Percentiles rank a stretch among this genome's conserved stretches.
Evolutionary conservation across 2,888 invertebrate species (phyloP).

Genomic region (Lepidochrysops patricia): DNA sequence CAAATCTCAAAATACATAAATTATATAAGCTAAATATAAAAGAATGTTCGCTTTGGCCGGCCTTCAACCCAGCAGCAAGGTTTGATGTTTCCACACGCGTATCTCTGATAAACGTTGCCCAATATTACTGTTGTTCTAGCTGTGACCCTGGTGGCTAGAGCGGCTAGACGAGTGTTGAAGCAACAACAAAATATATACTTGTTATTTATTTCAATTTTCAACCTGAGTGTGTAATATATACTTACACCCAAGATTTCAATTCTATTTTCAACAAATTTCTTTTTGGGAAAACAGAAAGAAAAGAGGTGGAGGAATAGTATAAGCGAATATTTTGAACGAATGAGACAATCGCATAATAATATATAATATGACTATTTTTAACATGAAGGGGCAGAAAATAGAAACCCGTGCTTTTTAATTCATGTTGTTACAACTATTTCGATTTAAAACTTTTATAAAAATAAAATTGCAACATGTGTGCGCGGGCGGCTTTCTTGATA

Average conservation of each 20-base stretch:
- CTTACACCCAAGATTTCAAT: no score
- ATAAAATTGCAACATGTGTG: not conserved
- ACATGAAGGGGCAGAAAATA: not conserved
- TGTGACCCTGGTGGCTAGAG: not conserved
- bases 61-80: conserved; percentile 65
- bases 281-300: no score
- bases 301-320: no score
- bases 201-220: no score
- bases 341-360: no score
- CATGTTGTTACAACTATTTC: not conserved
- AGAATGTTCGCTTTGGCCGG: conserved; percentile 37
- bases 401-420: not conserved
- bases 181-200: no score
- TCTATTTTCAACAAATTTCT: no score
- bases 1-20: not conserved
- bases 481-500: conserved; percentile 14
- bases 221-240: no score
- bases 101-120: conserved; percentile 27
- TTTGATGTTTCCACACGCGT: conserved; percentile 54
- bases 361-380: no score
- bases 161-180: not conserved
- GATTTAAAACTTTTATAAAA: not conserved
- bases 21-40: not conserved
- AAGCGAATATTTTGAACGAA: no score
- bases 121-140: not conserved